Percentiles rank a stretch among this genome's conserved stretches.
phyloP scores from a whole-genome alignment of 1,140 invertebrate species.

The Mercenaria mercenaria region DNA sequence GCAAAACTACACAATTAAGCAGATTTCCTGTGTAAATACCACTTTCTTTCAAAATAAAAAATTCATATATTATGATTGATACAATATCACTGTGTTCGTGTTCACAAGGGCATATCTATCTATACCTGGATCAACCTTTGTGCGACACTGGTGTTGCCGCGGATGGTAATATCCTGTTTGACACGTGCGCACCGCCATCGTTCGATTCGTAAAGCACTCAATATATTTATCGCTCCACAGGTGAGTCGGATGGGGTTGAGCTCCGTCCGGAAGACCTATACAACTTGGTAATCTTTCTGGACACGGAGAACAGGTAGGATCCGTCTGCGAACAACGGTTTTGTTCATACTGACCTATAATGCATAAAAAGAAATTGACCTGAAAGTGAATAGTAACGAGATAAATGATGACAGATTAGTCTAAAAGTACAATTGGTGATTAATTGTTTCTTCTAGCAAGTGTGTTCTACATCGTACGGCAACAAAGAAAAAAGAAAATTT shows the following conservation, averaged over 20 bases:
- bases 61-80: too few relatives aligned
- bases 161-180: constrained; percentile 64
- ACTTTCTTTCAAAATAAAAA: too few relatives aligned
- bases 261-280: constrained; percentile 61
- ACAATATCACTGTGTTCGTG: too few relatives aligned
- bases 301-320: constrained; percentile 59
- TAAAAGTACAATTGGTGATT: too few relatives aligned
- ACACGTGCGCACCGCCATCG: constrained; percentile 64
- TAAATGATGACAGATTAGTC: too few relatives aligned
- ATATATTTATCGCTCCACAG: constrained; percentile 56
- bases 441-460: too few relatives aligned
- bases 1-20: too few relatives aligned
- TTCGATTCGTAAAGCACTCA: constrained; percentile 64
- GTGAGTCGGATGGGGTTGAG: constrained; percentile 30
- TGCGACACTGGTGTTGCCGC: background rate
- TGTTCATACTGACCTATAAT: constrained; percentile 70
- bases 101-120: too few relatives aligned
- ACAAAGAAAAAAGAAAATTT: too few relatives aligned
- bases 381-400: too few relatives aligned
- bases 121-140: constrained; percentile 26
- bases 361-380: background rate
- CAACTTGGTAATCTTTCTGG: constrained; percentile 67
- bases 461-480: too few relatives aligned
- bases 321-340: constrained; percentile 53
- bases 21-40: too few relatives aligned